phyloP scores from a whole-genome alignment of 23 tunicate genomes.

The Clavelina lepadiformis region DNA sequence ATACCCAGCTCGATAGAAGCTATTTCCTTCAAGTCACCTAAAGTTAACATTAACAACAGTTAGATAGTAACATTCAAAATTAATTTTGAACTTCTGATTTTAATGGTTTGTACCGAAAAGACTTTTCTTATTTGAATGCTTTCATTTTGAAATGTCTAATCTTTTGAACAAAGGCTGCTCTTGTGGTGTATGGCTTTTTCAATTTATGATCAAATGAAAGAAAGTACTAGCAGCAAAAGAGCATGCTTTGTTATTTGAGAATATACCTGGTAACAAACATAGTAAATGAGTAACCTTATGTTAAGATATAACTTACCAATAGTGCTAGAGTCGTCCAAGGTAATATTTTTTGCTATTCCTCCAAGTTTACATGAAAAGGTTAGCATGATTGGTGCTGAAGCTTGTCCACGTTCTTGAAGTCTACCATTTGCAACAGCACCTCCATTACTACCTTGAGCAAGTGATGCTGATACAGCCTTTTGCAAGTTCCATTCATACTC shows the following conservation, averaged over 20 bases:
- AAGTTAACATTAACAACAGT: too few relatives aligned
- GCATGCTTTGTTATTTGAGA: constrained; percentile 3
- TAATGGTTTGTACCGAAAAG: too few relatives aligned
- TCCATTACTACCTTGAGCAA: constrained; percentile 11
- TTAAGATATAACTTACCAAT: constrained; percentile 22
- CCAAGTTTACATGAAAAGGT: constrained; percentile 45
- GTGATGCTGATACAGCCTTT: constrained; percentile 56
- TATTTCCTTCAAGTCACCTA: constrained; percentile 59
- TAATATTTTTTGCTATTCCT: constrained; percentile 15
- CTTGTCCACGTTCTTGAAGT: background rate
- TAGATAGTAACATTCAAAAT: too few relatives aligned
- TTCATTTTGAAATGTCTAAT: too few relatives aligned
- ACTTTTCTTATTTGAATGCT: too few relatives aligned
- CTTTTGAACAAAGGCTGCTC: too few relatives aligned
- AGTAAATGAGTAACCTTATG: background rate
- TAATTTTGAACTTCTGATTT: too few relatives aligned
- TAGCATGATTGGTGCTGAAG: constrained; percentile 10
- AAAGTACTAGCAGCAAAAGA: too few relatives aligned
- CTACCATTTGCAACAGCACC: constrained; percentile 1
- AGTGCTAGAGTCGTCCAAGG: constrained; percentile 37
- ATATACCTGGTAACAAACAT: background rate
- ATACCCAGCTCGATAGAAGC: constrained; percentile 67
- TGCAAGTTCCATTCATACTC: constrained; percentile 79
- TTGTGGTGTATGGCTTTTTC: too few relatives aligned
- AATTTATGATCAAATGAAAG: too few relatives aligned